These are phyloP conservation scores for Cartodere bifasciata DNA, from an alignment of 2,888 invertebrate species.

Conservation along the genomic window DNA sequence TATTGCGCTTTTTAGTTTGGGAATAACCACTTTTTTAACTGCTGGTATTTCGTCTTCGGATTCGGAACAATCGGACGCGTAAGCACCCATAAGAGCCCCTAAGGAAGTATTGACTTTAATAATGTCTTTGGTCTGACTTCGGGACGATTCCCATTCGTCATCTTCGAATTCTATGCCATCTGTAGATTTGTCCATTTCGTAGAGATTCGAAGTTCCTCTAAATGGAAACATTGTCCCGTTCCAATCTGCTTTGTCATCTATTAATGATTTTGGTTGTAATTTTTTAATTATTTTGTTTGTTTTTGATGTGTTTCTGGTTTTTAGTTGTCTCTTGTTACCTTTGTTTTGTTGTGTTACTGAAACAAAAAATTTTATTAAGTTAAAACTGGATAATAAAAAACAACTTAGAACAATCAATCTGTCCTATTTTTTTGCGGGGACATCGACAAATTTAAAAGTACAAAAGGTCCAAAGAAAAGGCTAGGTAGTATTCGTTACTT, in stretches of 20 bases:
- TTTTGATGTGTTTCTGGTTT: constrained; percentile 14
- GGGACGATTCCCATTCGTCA: constrained; percentile 25
- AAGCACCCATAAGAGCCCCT: constrained; percentile 43
- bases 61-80: constrained; percentile 41
- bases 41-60: constrained; percentile 14
- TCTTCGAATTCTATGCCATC: constrained; percentile 29
- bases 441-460: too few species aligned
- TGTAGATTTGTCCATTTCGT: constrained; percentile 14
- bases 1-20: too few species aligned
- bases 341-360: constrained; percentile 8
- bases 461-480: too few species aligned
- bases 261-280: constrained; percentile 20
- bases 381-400: too few species aligned
- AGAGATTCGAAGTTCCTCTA: constrained; percentile 26
- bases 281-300: constrained; percentile 11
- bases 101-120: constrained; percentile 40
- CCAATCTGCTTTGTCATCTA: constrained; percentile 31
- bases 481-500: too few species aligned
- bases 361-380: too few species aligned
- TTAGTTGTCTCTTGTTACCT: constrained; percentile 11
- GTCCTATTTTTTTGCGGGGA: too few species aligned
- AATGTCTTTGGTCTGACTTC: constrained; percentile 8
- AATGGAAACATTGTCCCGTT: constrained; percentile 32
- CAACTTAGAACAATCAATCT: too few species aligned
- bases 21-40: constrained; percentile 9